phyloP scores from a whole-genome alignment of 2,888 invertebrate genomes.

The Ferdinandea cuprea region DNA sequence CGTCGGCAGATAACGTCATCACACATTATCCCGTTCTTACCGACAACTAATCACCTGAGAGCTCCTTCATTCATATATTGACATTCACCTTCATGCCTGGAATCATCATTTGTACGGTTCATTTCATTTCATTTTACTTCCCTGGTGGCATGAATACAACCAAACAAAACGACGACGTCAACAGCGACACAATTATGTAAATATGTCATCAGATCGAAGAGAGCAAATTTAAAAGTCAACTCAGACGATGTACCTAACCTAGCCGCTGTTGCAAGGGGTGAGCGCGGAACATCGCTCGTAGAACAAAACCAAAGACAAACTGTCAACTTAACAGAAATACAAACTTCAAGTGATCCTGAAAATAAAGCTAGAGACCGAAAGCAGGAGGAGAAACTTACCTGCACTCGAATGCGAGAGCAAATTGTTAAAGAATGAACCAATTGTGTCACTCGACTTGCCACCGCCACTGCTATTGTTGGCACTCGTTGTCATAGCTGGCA shows the following conservation, averaged over 20 bases:
- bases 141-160: conserved; percentile 27
- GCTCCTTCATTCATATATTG: conserved; percentile 42
- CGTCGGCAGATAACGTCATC: conserved; percentile 26
- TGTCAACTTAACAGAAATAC: conserved; percentile 48
- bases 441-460: conserved; percentile 78
- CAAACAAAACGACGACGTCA: neutral
- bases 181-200: conserved; percentile 65
- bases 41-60: conserved; percentile 61
- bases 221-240: conserved; percentile 59
- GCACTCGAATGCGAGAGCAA: conserved; percentile 82
- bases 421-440: conserved; percentile 83
- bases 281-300: conserved; percentile 7
- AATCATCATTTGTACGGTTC: conserved; percentile 61
- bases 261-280: neutral
- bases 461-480: conserved; percentile 32
- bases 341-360: conserved; percentile 63
- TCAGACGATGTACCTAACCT: neutral
- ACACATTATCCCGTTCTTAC: conserved; percentile 39
- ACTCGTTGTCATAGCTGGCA: conserved; percentile 34
- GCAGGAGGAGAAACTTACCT: conserved; percentile 77
- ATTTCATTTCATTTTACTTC: conserved; percentile 45
- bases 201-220: conserved; percentile 49
- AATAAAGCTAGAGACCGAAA: conserved; percentile 15
- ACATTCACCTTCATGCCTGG: conserved; percentile 57
- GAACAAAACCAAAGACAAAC: conserved; percentile 54